Evolutionary conservation across 1,140 invertebrate genomes (phyloP), one percentile per base, ranked within the genome.

Genomic region (Parapsyche elsis): DNA sequence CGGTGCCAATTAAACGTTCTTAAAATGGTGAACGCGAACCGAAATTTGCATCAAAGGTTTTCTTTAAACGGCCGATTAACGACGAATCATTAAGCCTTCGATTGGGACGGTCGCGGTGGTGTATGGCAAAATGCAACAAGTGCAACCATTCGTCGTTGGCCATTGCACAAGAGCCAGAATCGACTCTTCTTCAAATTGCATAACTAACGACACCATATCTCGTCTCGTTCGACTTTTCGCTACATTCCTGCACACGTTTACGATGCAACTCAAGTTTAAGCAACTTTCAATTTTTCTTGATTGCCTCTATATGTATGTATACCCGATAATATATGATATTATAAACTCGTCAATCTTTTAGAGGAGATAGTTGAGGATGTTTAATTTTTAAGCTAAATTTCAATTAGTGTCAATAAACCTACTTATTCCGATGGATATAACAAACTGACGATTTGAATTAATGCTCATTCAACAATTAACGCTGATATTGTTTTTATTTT

Each of bases 181-280:
- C 49, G 57, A 19, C 57, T 61, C 57, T 9, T 61, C 57, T 61
- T 21, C 12, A 10, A 4, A 21, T 61, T 61, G 57, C 57, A 19
- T 61, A 61, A 61, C 2, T 19, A 16, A 19, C 57, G 57, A 38
- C 7, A 38, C 30, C 57, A 16, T 61, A 21, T 21, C 16, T 61
- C 57, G 21, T 61, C 57, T 38, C 30, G 30, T 38, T 38, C 30
- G 30, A 38, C 30, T 61, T 19, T 53, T 21, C 0, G 16, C 21
- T 61, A 21, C 57, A 61, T 61, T 61, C 16, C 16, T n/a, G 57
- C 57, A 61, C 57, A 61, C 57, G 16, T 61, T 61, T 21, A 21
- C n/a, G 57, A 19, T 61, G 14, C 14, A 61, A 61, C 57, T 53
- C 49, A 19, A 19, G 49, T 53, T 38, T 38, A 38, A 38, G 30